Evolutionary conservation across 2,888 invertebrate species (phyloP).

Genomic region (Drosophila melanosoma): DNA sequence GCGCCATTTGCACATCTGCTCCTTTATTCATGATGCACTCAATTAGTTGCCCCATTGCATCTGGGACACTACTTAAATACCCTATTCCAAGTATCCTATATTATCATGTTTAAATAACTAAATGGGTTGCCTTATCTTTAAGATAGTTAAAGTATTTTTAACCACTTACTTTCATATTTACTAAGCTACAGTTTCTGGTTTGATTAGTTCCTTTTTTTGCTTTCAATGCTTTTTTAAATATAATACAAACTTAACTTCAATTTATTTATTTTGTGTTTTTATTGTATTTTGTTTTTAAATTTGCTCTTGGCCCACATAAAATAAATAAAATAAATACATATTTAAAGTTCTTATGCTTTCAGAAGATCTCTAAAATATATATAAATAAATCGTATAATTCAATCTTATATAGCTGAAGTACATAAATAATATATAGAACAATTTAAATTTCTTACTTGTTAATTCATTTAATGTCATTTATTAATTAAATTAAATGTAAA

Average conservation of each 20-base stretch:
- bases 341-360: neutral
- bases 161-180: neutral
- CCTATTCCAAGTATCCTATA: neutral
- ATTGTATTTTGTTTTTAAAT: neutral
- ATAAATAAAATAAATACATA: neutral
- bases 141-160: neutral
- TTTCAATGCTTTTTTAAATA: neutral
- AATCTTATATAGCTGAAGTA: neutral
- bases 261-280: neutral
- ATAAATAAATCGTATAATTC: neutral
- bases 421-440: neutral
- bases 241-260: no score
- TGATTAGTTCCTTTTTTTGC: neutral
- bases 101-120: neutral
- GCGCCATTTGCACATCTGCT: constrained; percentile 32
- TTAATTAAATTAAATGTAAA: neutral
- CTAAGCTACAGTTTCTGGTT: neutral
- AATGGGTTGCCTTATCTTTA: neutral
- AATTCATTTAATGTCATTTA: neutral
- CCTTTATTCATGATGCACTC: constrained; percentile 39
- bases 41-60: neutral
- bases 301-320: neutral
- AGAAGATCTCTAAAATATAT: neutral
- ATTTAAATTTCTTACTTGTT: neutral
- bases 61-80: neutral